Evolutionary conservation across 2,797 vertebrate species (phyloP).

Genomic region (Odontamblyopus lacepedii): DNA sequence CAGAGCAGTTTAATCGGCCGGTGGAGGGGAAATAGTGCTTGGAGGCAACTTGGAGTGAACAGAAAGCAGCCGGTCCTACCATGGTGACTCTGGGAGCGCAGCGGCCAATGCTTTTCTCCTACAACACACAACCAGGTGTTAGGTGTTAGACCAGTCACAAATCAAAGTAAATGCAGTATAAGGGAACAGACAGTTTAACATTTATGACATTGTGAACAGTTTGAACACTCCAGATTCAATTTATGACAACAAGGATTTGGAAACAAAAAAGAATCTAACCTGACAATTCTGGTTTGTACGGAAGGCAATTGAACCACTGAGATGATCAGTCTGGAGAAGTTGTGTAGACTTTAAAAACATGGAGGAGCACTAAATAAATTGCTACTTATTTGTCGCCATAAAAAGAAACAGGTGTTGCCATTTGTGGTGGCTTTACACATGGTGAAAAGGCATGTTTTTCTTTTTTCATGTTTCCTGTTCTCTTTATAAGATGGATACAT

Average conservation of each 20-base stretch:
- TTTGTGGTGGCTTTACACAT: too few species aligned
- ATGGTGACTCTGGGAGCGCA: slow-evolving; percentile 83
- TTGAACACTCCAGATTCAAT: background rate
- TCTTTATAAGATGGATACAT: too few species aligned
- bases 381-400: too few species aligned
- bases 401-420: too few species aligned
- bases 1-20: background rate
- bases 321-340: too few species aligned
- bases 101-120: slow-evolving; percentile 83
- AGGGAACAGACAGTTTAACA: background rate
- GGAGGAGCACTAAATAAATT: too few species aligned
- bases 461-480: too few species aligned
- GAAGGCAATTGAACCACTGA: too few species aligned
- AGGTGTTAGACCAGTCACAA: slow-evolving; percentile 44
- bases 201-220: background rate
- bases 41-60: slow-evolving; percentile 70
- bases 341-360: too few species aligned
- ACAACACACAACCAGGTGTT: slow-evolving; percentile 78
- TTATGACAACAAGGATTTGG: background rate
- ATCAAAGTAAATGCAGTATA: background rate
- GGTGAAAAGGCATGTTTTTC: too few species aligned
- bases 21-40: slow-evolving; percentile 40
- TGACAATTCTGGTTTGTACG: too few species aligned
- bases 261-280: background rate
- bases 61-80: slow-evolving; percentile 81